A percentile compares a stretch with the other conserved stretches of the same genome.
Conservation (phyloP, 2,797 vertebrate species). For the Acrossocheilus wenchowensis region DNA sequence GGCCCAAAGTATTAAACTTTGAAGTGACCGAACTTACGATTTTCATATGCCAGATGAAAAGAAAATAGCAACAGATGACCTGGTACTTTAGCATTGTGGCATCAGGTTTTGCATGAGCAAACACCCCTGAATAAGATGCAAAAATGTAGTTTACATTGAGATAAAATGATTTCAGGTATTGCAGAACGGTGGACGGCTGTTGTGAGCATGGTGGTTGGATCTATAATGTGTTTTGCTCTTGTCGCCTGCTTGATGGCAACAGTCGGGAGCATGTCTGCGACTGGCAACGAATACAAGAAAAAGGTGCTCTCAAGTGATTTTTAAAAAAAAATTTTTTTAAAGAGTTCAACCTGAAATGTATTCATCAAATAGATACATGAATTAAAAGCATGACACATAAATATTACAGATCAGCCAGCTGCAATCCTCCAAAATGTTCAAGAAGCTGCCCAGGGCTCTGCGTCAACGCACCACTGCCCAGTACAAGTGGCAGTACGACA, state of each 20-base stretch:
- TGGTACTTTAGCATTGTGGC: neutral
- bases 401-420: constrained; percentile 72
- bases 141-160: neutral
- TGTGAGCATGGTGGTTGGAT: constrained; percentile 79
- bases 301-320: constrained; percentile 66
- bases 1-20: neutral
- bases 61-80: neutral
- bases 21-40: neutral
- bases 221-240: constrained; percentile 76
- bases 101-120: neutral
- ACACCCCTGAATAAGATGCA: neutral
- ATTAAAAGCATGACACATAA: neutral
- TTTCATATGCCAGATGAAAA: neutral
- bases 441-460: constrained; percentile 76
- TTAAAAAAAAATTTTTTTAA: too few relatives aligned
- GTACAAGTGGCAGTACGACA: constrained; percentile 74
- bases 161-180: constrained; percentile 65
- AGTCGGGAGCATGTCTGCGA: constrained; percentile 71
- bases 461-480: constrained; percentile 73
- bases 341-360: neutral
- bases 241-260: constrained; percentile 75
- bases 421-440: constrained; percentile 78
- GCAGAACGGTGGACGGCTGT: constrained; percentile 78
- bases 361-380: neutral
- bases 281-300: constrained; percentile 76